A percentile compares a stretch with the other conserved stretches of the same genome.
phyloP scores from a whole-genome alignment of 1,140 invertebrate species.

The Pseudomyrmex dendroicus region DNA sequence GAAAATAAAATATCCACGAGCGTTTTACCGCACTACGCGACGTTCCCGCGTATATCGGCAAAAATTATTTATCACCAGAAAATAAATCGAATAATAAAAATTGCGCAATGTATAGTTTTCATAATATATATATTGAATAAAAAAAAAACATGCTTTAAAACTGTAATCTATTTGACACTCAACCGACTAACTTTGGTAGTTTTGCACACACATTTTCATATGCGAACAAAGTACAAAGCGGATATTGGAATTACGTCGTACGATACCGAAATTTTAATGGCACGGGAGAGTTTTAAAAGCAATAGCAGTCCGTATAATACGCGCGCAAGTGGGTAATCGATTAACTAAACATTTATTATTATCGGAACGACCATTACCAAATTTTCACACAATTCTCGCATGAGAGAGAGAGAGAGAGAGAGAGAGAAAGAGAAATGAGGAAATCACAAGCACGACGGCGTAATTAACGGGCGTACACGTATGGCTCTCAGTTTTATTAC shows the following conservation, averaged over 20 bases:
- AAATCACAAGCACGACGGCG: not conserved
- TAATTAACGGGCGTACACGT: slow-evolving; percentile 27
- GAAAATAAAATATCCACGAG: slow-evolving; percentile 41
- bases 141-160: too few species aligned
- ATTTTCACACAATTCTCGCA: slow-evolving; percentile 2
- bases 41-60: not conserved
- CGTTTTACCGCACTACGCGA: slow-evolving; percentile 4
- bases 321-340: not conserved
- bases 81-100: not conserved
- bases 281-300: slow-evolving; percentile 8
- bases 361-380: not conserved
- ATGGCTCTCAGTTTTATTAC: not conserved
- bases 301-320: not conserved
- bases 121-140: not conserved
- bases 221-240: not conserved
- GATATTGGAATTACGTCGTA: not conserved
- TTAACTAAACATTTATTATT: slow-evolving; percentile 47
- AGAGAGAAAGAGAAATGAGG: not conserved
- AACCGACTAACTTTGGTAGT: not conserved
- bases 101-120: not conserved
- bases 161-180: not conserved
- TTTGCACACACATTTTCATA: not conserved
- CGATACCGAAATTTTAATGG: not conserved
- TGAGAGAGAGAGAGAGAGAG: too few species aligned
- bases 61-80: not conserved